Evolutionary conservation across 2,888 invertebrate genomes (phyloP).

Genomic region (Drosophila macrospina): DNA sequence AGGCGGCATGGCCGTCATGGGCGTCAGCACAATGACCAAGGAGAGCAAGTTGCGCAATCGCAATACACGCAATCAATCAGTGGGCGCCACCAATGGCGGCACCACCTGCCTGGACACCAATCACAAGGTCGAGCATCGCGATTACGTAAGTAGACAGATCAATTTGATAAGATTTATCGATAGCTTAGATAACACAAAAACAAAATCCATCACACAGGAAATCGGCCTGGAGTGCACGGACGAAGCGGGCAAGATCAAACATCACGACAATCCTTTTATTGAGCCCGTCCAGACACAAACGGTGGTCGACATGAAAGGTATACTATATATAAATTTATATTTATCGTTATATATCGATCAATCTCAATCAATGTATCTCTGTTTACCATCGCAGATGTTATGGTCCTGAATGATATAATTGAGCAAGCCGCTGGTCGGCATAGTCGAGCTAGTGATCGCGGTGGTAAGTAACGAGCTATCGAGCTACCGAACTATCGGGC

Average conservation of each 20-base stretch:
- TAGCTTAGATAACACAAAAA: not conserved
- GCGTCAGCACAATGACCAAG: slow-evolving; percentile 88
- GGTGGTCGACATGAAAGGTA: slow-evolving; percentile 96
- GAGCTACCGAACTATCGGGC: slow-evolving; percentile 83
- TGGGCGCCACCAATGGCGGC: slow-evolving; percentile 87
- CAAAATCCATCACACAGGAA: slow-evolving; percentile 86
- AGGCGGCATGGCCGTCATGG: slow-evolving; percentile 88
- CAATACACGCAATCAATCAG: slow-evolving; percentile 90
- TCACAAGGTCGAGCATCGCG: slow-evolving; percentile 88
- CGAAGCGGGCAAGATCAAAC: slow-evolving; percentile 93
- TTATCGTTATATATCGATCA: not conserved
- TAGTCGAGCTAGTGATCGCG: slow-evolving; percentile 93
- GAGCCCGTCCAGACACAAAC: slow-evolving; percentile 94
- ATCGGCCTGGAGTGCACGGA: slow-evolving; percentile 92
- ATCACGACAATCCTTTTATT: slow-evolving; percentile 96
- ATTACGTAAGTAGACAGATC: slow-evolving; percentile 87
- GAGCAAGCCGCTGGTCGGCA: slow-evolving; percentile 97
- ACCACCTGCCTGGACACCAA: slow-evolving; percentile 87
- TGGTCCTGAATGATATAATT: slow-evolving; percentile 98
- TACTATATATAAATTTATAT: not conserved
- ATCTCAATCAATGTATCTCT: slow-evolving; percentile 49
- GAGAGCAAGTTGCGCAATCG: slow-evolving; percentile 93
- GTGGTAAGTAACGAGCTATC: slow-evolving; percentile 88
- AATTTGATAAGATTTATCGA: not conserved
- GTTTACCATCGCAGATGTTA: slow-evolving; percentile 90